phyloP scores from a whole-genome alignment of 2,888 invertebrate species.

The Cordylochernes scorpioides region DNA sequence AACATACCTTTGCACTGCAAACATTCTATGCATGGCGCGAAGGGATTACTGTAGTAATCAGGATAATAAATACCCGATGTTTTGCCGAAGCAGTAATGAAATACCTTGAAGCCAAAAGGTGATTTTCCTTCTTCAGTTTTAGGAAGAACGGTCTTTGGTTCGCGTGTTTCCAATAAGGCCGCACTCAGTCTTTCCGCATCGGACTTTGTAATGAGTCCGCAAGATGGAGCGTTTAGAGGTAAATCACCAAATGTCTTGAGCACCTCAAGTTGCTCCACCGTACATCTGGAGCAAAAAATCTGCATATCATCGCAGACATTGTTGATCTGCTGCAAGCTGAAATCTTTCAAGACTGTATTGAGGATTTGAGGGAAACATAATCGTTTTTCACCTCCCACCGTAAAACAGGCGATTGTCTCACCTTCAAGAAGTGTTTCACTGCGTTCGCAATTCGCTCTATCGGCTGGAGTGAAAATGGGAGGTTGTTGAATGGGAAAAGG shows the following conservation, averaged over 20 bases:
- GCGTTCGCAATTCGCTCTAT: conserved; percentile 44
- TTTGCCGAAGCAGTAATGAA: conserved; percentile 92
- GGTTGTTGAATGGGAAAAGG: conserved; percentile 21
- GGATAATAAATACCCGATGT: conserved; percentile 63
- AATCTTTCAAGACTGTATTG: conserved; percentile 61
- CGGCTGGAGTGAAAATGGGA: conserved; percentile 53
- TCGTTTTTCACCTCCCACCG: conserved; percentile 80
- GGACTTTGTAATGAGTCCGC: conserved; percentile 87
- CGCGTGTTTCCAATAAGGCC: conserved; percentile 41
- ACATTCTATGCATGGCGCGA: conserved; percentile 58
- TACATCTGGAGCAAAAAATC: conserved; percentile 81
- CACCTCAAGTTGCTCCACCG: conserved; percentile 72
- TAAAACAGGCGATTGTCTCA: conserved; percentile 77
- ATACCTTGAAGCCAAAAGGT: conserved; percentile 32
- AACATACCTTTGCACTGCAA: conserved; percentile 37
- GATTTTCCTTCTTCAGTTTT: conserved; percentile 6
- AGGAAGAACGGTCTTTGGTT: conserved; percentile 19
- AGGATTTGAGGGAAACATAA: conserved; percentile 84
- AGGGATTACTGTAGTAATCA: conserved; percentile 42
- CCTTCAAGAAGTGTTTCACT: conserved; percentile 68
- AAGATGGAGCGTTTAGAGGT: conserved; percentile 58
- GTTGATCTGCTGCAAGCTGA: conserved; percentile 66
- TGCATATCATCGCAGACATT: conserved; percentile 69
- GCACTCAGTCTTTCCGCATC: conserved; percentile 87
- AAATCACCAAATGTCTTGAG: conserved; percentile 58